Evolutionary conservation across 2,797 vertebrate genomes (phyloP).

Genomic region (Sebastes itinus): DNA sequence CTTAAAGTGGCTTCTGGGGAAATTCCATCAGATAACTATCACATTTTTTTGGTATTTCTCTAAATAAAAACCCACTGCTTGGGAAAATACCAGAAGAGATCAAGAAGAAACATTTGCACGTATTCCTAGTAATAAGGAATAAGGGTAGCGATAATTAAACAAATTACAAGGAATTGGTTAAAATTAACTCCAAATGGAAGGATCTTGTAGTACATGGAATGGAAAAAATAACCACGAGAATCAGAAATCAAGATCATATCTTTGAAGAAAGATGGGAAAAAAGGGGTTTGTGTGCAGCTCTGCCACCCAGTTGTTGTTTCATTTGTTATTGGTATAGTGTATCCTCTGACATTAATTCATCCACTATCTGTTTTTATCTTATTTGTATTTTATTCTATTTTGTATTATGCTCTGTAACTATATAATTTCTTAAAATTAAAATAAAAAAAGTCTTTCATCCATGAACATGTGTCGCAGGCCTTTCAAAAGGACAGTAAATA

Average conservation of each 20-base stretch:
- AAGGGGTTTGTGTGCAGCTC: too few relatives aligned
- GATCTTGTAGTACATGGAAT: background rate
- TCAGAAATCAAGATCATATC: background rate
- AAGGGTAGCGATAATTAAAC: background rate
- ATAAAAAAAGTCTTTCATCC: background rate
- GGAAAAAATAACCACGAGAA: background rate
- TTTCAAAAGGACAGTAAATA: background rate
- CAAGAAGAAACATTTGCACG: background rate
- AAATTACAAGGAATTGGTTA: background rate
- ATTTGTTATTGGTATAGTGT: too few relatives aligned
- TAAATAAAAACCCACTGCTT: background rate
- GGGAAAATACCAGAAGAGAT: background rate
- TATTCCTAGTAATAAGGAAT: background rate
- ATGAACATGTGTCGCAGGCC: background rate
- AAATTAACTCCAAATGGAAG: background rate
- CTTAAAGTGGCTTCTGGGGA: background rate
- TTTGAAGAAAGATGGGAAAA: too few relatives aligned
- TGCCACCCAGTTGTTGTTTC: too few relatives aligned
- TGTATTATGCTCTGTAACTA: background rate
- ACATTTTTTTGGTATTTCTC: background rate
- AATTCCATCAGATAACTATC: background rate
- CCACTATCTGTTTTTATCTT: too few relatives aligned
- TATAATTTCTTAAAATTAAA: background rate
- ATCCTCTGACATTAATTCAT: too few relatives aligned
- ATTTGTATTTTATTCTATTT: too few relatives aligned